These are phyloP conservation scores for Drosophila lacertosa DNA, from an alignment of 1,140 invertebrate species.

Conservation along the genomic window DNA sequence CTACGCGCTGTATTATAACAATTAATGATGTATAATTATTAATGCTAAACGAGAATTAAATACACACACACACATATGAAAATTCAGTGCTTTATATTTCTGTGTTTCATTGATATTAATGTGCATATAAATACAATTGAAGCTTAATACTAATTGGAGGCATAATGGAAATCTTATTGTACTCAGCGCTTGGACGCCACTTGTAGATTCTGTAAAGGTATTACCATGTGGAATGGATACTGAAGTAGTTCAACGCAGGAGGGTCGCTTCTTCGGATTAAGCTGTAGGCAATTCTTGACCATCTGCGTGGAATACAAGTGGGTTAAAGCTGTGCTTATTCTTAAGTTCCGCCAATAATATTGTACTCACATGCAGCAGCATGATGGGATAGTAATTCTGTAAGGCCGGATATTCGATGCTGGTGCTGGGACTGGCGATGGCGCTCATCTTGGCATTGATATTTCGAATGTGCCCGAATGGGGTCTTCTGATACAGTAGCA, in stretches of 20 bases:
- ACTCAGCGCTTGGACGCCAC: conserved; percentile 44
- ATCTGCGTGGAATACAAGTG: conserved; percentile 83
- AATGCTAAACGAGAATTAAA: conserved; percentile 79
- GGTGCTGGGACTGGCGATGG: conserved; percentile 91
- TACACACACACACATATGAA: conserved; percentile 68
- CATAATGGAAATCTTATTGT: conserved; percentile 4
- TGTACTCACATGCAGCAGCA: conserved; percentile 69
- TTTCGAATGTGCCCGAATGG: conserved; percentile 95
- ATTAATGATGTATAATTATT: conserved; percentile 77
- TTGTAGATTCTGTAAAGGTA: conserved; percentile 75
- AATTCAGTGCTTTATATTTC: conserved; percentile 40
- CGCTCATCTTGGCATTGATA: conserved; percentile 90
- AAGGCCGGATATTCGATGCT: conserved; percentile 89
- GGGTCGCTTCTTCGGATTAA: conserved; percentile 88
- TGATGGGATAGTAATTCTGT: conserved; percentile 72
- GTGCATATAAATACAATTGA: conserved; percentile 11
- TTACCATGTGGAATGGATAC: conserved; percentile 86
- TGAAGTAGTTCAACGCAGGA: conserved; percentile 89
- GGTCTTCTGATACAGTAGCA: conserved; percentile 94
- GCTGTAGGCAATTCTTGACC: conserved; percentile 88
- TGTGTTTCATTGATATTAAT: conserved; percentile 25
- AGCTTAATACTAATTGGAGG: conserved; percentile 14
- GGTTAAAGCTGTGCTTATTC: neutral
- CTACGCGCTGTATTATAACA: conserved; percentile 64
- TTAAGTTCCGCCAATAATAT: neutral